phyloP scores from a whole-genome alignment of 2,888 invertebrate genomes.

The Pristionchus maxplancki region DNA sequence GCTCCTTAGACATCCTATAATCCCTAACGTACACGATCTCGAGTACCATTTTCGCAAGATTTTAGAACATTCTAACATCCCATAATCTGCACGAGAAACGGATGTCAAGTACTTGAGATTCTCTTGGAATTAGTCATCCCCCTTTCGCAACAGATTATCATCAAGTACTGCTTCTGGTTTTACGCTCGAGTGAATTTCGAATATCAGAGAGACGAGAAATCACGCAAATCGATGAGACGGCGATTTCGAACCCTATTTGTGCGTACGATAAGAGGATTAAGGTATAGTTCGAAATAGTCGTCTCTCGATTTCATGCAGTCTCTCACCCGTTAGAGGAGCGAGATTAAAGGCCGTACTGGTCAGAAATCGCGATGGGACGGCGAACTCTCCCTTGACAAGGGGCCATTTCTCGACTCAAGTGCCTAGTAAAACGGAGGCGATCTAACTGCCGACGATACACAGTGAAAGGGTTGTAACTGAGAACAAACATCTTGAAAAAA shows the following conservation, averaged over 20 bases:
- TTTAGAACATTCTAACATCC: background rate
- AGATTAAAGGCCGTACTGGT: background rate
- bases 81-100: background rate
- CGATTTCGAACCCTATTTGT: too few relatives aligned
- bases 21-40: background rate
- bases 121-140: background rate
- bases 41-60: background rate
- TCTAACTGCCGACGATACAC: constrained; percentile 25
- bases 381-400: background rate
- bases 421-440: constrained; percentile 37
- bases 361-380: background rate
- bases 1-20: background rate
- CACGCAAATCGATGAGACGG: too few relatives aligned
- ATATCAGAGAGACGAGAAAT: too few relatives aligned
- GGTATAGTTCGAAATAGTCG: too few relatives aligned
- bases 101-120: background rate
- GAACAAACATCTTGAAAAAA: constrained; percentile 36
- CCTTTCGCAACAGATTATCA: background rate
- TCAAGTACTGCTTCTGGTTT: background rate
- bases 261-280: background rate
- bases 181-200: background rate
- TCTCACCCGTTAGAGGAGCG: too few relatives aligned
- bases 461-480: constrained; percentile 20
- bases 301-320: too few relatives aligned
- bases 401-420: constrained; percentile 19